A percentile compares a stretch with the other conserved stretches of the same genome.
phyloP scores from a whole-genome alignment of 2,113 vertebrate species.

The Paraplagusia blochii region DNA sequence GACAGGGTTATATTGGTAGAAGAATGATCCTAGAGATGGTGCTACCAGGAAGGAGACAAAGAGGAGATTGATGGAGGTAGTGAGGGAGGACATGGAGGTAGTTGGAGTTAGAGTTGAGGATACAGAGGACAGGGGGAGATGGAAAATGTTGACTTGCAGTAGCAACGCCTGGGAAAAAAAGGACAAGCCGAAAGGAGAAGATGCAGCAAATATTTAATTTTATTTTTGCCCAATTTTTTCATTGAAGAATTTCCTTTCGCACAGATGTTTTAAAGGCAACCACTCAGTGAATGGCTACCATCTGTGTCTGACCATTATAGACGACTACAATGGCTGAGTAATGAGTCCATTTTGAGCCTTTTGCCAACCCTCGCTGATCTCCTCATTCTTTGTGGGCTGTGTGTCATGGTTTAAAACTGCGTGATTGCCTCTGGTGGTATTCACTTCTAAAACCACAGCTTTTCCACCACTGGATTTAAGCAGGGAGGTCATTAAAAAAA shows the following conservation, averaged over 20 bases:
- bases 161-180: too few relatives aligned
- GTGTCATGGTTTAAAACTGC: slow-evolving; percentile 30
- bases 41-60: too few relatives aligned
- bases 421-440: slow-evolving; percentile 14
- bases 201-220: neutral
- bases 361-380: neutral
- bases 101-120: too few relatives aligned
- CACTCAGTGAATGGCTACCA: neutral
- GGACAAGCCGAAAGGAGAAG: too few relatives aligned
- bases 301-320: slow-evolving; percentile 11
- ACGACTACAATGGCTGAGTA: slow-evolving; percentile 10
- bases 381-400: slow-evolving; percentile 12
- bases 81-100: too few relatives aligned
- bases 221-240: too few relatives aligned
- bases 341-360: slow-evolving; percentile 8
- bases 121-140: too few relatives aligned
- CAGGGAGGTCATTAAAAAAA: slow-evolving; percentile 25
- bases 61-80: too few relatives aligned
- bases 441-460: slow-evolving; percentile 21
- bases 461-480: slow-evolving; percentile 7
- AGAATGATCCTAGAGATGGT: too few relatives aligned
- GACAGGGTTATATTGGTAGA: too few relatives aligned
- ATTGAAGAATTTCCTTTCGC: neutral
- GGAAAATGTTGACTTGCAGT: too few relatives aligned
- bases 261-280: slow-evolving; percentile 2